A percentile compares a stretch with the other conserved stretches of the same genome.
phyloP scores from a whole-genome alignment of 1,140 invertebrate genomes.

The Ceratosolen fusciceps region DNA sequence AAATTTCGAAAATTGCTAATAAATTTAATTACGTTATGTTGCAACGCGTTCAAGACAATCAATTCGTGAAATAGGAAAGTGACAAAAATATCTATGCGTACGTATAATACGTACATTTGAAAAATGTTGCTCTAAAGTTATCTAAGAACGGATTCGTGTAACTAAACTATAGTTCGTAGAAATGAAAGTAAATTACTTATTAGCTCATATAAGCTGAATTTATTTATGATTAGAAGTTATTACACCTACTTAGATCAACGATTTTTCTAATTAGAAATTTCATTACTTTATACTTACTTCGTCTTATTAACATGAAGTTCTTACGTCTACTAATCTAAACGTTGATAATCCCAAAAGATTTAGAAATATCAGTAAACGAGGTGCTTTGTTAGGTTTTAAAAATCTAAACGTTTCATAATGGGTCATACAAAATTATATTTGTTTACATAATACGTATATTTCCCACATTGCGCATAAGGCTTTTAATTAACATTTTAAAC shows the following conservation, averaged over 20 bases:
- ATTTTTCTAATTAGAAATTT: slow-evolving; percentile 11
- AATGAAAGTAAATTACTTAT: slow-evolving; percentile 6
- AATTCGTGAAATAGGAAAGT: background rate
- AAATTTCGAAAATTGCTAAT: background rate
- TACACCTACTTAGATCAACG: background rate
- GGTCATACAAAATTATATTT: background rate
- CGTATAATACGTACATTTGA: background rate
- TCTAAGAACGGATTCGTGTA: background rate
- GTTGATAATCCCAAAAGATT: background rate
- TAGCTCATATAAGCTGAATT: background rate
- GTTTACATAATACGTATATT: background rate
- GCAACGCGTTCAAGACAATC: background rate
- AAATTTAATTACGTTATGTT: background rate
- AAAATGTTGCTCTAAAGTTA: background rate
- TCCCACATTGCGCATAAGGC: background rate
- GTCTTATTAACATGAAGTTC: background rate
- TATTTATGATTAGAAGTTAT: background rate
- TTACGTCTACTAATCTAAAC: no score
- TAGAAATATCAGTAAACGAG: background rate
- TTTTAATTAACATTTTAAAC: no score
- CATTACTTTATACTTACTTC: background rate
- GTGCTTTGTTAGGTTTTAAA: background rate
- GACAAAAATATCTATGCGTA: background rate
- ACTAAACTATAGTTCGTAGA: background rate
- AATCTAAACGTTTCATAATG: background rate